Evolutionary conservation across 2,113 vertebrate species (phyloP).

Genomic region (Megaleporinus macrocephalus): DNA sequence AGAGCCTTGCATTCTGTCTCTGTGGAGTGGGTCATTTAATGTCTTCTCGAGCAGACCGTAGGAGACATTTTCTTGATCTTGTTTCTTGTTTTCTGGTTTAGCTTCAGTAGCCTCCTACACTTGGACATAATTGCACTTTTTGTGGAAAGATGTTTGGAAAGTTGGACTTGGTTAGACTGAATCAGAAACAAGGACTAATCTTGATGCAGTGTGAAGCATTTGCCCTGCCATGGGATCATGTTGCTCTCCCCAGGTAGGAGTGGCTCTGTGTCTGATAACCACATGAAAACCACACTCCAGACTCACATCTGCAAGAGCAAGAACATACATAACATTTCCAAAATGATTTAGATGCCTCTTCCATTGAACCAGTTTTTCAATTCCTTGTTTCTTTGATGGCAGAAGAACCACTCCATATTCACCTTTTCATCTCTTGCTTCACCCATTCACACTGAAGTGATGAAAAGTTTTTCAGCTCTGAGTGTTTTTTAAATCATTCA

Average conservation of each 20-base stretch:
- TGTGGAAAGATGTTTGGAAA: neutral
- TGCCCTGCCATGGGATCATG: neutral
- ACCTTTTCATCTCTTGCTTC: too few relatives aligned
- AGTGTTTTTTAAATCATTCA: too few relatives aligned
- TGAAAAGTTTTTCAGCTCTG: too few relatives aligned
- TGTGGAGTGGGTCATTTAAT: constrained; percentile 10
- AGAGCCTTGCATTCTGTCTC: constrained; percentile 31
- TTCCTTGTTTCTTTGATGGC: too few relatives aligned
- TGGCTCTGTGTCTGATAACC: neutral
- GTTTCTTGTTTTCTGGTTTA: neutral
- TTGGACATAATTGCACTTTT: neutral
- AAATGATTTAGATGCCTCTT: too few relatives aligned
- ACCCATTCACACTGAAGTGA: too few relatives aligned
- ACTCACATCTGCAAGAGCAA: too few relatives aligned
- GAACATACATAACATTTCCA: too few relatives aligned
- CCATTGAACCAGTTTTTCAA: too few relatives aligned
- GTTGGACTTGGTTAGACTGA: neutral
- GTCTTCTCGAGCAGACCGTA: neutral
- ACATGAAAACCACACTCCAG: too few relatives aligned
- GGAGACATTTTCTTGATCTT: neutral
- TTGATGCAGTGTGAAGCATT: neutral
- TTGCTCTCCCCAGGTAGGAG: neutral
- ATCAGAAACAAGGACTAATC: neutral
- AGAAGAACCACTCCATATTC: too few relatives aligned
- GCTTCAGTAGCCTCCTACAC: neutral